Percentiles rank a stretch among this genome's conserved stretches.
Conservation (phyloP, 2,888 invertebrate species). For the Ceratothoa steindachneri region DNA sequence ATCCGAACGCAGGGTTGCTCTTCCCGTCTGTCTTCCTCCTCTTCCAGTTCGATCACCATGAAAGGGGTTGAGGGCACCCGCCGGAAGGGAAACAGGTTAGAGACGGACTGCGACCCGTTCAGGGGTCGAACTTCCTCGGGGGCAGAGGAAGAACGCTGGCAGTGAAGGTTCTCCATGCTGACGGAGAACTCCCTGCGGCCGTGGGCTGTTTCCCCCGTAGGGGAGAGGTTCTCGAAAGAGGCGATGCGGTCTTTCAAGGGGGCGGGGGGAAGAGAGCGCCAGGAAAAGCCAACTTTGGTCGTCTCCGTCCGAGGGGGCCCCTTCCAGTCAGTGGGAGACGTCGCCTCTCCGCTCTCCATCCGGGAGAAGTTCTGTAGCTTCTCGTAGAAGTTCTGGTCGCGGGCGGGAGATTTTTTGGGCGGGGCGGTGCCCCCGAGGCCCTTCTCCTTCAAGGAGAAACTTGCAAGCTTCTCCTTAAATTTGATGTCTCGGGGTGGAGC, state of each 20-base stretch:
- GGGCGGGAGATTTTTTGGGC: constrained; percentile 41
- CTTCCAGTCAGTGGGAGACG: not conserved
- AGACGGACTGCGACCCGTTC: not conserved
- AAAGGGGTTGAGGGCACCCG: constrained; percentile 24
- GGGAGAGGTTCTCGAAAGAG: constrained; percentile 40
- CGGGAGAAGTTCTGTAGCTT: constrained; percentile 49
- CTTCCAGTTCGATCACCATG: constrained; percentile 28
- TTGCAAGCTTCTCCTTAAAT: constrained; percentile 39
- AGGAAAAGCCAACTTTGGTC: not conserved
- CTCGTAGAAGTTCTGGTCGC: constrained; percentile 48
- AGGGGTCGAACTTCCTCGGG: constrained; percentile 23
- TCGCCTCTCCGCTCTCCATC: constrained; percentile 26
- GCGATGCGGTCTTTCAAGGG: constrained; percentile 43
- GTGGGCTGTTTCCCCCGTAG: constrained; percentile 10
- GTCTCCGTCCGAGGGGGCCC: not conserved
- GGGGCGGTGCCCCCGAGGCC: not conserved
- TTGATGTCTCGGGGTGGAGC: constrained; percentile 33
- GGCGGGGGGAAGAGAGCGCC: not conserved
- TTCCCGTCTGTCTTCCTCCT: not conserved
- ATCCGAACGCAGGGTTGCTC: not conserved
- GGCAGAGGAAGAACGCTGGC: constrained; percentile 1
- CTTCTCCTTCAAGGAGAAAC: constrained; percentile 26
- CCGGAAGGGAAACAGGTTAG: not conserved
- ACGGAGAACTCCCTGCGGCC: constrained; percentile 31
- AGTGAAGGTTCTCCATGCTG: constrained; percentile 36